Conservation (phyloP, 1,140 invertebrate genomes). For the Lepidurus couesii region DNA sequence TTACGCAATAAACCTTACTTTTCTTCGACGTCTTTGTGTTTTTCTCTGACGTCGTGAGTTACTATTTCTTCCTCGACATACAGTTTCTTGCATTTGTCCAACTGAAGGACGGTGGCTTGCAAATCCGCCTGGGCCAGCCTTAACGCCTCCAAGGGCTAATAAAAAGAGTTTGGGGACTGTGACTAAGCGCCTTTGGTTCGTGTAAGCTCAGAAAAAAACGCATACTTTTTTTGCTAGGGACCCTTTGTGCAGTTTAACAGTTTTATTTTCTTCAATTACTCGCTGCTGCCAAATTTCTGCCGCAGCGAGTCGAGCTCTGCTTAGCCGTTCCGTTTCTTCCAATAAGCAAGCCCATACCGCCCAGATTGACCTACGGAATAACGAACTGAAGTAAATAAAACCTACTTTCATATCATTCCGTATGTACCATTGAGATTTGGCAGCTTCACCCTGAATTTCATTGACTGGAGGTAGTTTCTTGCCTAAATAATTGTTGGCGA, state of each 20-base stretch:
- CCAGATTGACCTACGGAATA: conserved; percentile 80
- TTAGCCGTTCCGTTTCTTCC: conserved; percentile 91
- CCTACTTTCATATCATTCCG: neutral
- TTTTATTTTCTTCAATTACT: conserved; percentile 87
- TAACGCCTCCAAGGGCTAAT: conserved; percentile 76
- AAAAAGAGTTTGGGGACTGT: conserved; percentile 36
- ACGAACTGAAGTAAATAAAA: neutral
- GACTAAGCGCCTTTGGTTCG: neutral
- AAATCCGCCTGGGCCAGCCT: conserved; percentile 83
- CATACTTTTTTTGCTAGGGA: conserved; percentile 78
- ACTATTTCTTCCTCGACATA: conserved; percentile 94
- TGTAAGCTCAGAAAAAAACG: conserved; percentile 2
- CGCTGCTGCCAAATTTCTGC: conserved; percentile 90
- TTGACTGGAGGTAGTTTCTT: conserved; percentile 87
- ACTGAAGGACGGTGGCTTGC: conserved; percentile 75
- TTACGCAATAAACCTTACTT: conserved; percentile 64
- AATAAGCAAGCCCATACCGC: conserved; percentile 90
- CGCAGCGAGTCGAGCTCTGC: conserved; percentile 78
- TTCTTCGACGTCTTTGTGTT: conserved; percentile 91
- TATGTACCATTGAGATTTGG: conserved; percentile 74
- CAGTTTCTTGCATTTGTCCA: conserved; percentile 89
- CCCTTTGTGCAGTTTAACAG: conserved; percentile 72
- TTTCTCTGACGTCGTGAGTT: conserved; percentile 88
- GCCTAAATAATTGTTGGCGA: conserved; percentile 81
- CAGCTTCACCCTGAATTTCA: conserved; percentile 78